Conservation (phyloP, 2,888 invertebrate genomes). For the Drosophila mettleri region DNA sequence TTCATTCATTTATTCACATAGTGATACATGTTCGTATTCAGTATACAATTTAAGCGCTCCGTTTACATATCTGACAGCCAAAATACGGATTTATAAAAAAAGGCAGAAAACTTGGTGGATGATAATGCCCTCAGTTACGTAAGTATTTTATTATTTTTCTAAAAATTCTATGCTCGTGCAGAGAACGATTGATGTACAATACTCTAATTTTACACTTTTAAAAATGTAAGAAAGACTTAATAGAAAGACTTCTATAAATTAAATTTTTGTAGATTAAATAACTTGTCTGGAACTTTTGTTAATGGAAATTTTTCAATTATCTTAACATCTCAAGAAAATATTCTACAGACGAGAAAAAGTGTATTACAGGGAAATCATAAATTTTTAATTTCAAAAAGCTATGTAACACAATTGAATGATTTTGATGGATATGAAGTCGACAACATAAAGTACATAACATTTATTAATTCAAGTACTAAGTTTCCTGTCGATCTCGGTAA, state of each 20-base stretch:
- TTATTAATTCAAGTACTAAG: constrained; percentile 3
- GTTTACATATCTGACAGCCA: constrained; percentile 75
- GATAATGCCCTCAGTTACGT: constrained; percentile 78
- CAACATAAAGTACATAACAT: neutral
- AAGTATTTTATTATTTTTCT: constrained; percentile 35
- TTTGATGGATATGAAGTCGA: neutral
- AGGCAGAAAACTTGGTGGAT: constrained; percentile 77
- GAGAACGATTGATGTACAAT: too few species aligned
- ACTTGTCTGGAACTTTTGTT: constrained; percentile 73
- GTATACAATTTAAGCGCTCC: constrained; percentile 79
- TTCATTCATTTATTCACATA: neutral
- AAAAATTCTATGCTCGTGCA: too few species aligned
- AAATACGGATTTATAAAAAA: constrained; percentile 75
- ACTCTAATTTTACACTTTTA: too few species aligned
- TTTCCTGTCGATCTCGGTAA: neutral
- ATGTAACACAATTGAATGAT: constrained; percentile 42
- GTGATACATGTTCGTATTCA: constrained; percentile 50
- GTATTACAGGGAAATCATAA: constrained; percentile 59
- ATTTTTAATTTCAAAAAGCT: constrained; percentile 52
- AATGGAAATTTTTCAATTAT: constrained; percentile 79
- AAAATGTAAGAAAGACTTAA: too few species aligned
- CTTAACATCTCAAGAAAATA: constrained; percentile 78
- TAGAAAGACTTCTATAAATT: too few species aligned
- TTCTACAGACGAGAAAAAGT: constrained; percentile 63
- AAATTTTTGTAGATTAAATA: constrained; percentile 64